Conservation (phyloP, 2,113 vertebrate genomes). For the Tragelaphus strepsiceros region DNA sequence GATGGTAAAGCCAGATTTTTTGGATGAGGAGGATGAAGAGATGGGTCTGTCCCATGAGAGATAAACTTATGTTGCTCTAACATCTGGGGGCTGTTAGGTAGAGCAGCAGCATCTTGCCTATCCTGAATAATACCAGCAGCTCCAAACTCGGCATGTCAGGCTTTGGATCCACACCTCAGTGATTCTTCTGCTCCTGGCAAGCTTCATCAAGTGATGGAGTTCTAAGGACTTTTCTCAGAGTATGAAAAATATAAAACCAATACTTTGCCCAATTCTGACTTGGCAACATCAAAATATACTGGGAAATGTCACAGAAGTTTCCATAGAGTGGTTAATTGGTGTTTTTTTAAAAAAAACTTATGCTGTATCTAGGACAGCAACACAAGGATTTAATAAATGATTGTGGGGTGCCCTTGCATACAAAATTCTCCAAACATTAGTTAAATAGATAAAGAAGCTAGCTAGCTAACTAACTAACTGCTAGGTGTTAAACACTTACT, state of each 20-base stretch:
- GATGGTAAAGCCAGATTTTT: neutral
- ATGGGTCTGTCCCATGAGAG: no score
- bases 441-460: neutral
- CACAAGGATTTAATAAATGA: neutral
- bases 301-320: neutral
- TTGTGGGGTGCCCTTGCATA: neutral
- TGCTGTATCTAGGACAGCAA: neutral
- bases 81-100: no score
- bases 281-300: neutral
- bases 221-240: neutral
- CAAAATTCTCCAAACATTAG: neutral
- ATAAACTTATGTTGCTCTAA: neutral
- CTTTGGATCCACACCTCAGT: neutral
- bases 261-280: neutral
- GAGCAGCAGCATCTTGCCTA: no score
- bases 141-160: fast-evolving
- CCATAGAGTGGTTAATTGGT: neutral
- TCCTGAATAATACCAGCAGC: fast-evolving
- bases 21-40: neutral
- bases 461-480: neutral
- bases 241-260: neutral
- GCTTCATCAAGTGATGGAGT: neutral
- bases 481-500: neutral
- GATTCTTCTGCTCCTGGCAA: neutral
- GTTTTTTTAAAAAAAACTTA: neutral